Evolutionary conservation across 2,113 vertebrate species (phyloP), one percentile per base, ranked within the genome.

Genomic region (Stercorarius parasiticus): DNA sequence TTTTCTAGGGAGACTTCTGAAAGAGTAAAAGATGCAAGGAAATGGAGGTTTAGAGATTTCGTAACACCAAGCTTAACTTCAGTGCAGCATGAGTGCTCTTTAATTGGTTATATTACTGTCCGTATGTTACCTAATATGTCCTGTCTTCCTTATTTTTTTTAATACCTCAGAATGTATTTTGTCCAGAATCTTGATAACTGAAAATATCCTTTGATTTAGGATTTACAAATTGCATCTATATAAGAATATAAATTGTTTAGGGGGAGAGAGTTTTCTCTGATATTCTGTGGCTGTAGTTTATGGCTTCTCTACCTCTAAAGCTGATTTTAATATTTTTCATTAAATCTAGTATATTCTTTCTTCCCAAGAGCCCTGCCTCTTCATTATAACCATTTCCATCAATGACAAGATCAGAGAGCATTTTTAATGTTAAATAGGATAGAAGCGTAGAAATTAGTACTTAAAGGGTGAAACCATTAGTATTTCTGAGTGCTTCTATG

Each of bases 381-480:
- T 97, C 91, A 95, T 97, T 97, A 96, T 96, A 96, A 92, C 86
- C 93, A 91, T 97, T 97, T 97, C 91, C 94, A 95, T 97, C 95
- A 97, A 95, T 96, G 95, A 96, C 93, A 94, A 93, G 94, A 96
- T 97, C 93, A 97, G 82, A 97, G 82, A 96, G 94, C 91, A 97
- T 97, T 97, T 97, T 97, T 96, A 96, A 97, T 94, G 93, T 82
- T 97, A 96, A 97, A 91, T 90, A 93, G 95, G 87, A 91, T 95
- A 88, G 94, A 97, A 96, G 69, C 83, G 76, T 93, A 97, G 94
- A 97, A 97, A 97, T 97, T 96, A 97, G 94, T 97, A 96, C 88
- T 96, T 97, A 96, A 97, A 97, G 96, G 95, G 92, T 97, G 93
- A 97, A 96, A 93, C 95, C 89, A 97, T 97, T 96, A 97, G 97